phyloP scores from a whole-genome alignment of 2,797 vertebrate species.

The Adrianichthys oophorus region DNA sequence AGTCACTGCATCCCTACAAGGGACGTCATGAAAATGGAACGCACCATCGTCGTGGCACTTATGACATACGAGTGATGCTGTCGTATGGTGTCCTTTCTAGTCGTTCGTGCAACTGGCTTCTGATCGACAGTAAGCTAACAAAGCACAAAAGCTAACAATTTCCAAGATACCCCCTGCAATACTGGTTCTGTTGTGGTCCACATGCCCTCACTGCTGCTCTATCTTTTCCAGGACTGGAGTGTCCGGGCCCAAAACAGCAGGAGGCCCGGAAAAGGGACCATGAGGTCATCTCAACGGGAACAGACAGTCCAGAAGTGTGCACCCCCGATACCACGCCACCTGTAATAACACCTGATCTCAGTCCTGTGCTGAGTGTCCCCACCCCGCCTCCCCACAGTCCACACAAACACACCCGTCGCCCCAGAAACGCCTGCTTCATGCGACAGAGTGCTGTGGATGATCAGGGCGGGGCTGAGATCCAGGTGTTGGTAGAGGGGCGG shows the following conservation, averaged over 20 bases:
- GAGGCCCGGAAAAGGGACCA: slow-evolving; percentile 87
- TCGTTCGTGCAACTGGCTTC: too few relatives aligned
- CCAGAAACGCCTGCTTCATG: slow-evolving; percentile 89
- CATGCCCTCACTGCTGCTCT: slow-evolving; percentile 39
- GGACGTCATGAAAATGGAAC: too few relatives aligned
- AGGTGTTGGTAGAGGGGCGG: slow-evolving; percentile 91
- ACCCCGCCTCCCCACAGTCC: slow-evolving; percentile 82
- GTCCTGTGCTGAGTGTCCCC: slow-evolving; percentile 88
- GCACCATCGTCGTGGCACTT: too few relatives aligned
- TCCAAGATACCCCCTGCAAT: too few relatives aligned
- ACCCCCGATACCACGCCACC: slow-evolving; percentile 91
- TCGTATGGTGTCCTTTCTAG: too few relatives aligned
- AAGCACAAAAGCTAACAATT: too few relatives aligned
- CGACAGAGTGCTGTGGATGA: slow-evolving; percentile 90
- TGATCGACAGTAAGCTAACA: too few relatives aligned
- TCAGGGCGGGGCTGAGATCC: slow-evolving; percentile 89
- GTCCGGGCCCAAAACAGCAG: slow-evolving; percentile 89
- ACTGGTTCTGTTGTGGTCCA: slow-evolving; percentile 20
- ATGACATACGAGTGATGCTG: too few relatives aligned
- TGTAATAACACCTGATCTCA: slow-evolving; percentile 89
- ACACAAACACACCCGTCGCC: slow-evolving; percentile 72
- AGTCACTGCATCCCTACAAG: too few relatives aligned
- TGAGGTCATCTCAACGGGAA: slow-evolving; percentile 89
- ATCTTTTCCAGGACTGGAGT: slow-evolving; percentile 85
- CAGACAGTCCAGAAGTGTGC: slow-evolving; percentile 82